phyloP scores from a whole-genome alignment of 2,113 vertebrate genomes.

The Dromas ardeola region DNA sequence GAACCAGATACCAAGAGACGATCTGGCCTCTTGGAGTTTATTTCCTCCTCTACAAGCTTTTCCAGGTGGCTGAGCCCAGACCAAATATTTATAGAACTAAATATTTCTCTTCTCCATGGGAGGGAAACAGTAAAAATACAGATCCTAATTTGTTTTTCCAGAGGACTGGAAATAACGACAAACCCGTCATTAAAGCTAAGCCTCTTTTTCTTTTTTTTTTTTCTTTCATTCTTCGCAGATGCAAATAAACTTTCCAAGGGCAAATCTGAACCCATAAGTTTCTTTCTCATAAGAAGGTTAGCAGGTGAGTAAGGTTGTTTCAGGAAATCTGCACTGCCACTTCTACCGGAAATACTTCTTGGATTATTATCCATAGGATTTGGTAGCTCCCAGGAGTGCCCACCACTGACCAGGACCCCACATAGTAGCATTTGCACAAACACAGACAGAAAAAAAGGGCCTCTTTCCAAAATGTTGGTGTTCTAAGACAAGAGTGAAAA shows the following conservation, averaged over 20 bases:
- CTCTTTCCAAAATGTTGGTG: neutral
- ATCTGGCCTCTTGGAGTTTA: constrained; percentile 14
- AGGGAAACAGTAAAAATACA: constrained; percentile 54
- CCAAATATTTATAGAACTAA: constrained; percentile 47
- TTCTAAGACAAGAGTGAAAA: neutral
- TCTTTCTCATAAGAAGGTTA: neutral
- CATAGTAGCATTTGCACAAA: neutral
- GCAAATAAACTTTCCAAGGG: constrained; percentile 6
- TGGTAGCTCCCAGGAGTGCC: neutral
- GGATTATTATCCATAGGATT: neutral
- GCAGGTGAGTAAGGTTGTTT: neutral
- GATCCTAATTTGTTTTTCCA: constrained; percentile 42
- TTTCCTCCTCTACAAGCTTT: constrained; percentile 21
- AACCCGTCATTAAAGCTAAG: constrained; percentile 42
- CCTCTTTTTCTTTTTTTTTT: neutral
- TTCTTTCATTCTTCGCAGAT: neutral
- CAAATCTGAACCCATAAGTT: neutral
- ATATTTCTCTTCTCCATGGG: constrained; percentile 46
- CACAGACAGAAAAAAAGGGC: rapidly evolving
- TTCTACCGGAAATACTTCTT: neutral
- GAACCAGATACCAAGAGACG: neutral
- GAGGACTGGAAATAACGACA: constrained; percentile 9
- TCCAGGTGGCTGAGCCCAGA: constrained; percentile 44
- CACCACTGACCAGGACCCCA: neutral
- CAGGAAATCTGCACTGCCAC: neutral